Conservation (phyloP, 2,113 vertebrate genomes). For the Rynchops niger region DNA sequence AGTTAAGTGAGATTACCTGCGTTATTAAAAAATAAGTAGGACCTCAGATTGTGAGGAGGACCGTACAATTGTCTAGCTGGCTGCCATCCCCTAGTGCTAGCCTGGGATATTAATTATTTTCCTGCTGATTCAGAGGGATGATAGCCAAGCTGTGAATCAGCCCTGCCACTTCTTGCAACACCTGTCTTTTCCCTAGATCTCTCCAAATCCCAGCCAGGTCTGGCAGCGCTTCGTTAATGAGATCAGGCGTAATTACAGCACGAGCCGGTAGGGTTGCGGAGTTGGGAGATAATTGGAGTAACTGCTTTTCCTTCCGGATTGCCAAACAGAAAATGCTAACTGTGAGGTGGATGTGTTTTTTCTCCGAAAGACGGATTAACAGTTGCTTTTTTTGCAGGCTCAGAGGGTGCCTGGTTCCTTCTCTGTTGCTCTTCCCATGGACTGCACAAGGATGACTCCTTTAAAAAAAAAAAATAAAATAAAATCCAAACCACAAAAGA, state of each 20-base stretch:
- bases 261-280: rapidly evolving
- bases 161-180: neutral
- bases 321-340: neutral
- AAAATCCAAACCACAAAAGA: neutral
- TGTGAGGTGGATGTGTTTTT: neutral
- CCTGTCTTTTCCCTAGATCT: conserved; percentile 18
- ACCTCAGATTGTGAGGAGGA: neutral
- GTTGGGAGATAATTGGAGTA: neutral
- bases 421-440: neutral
- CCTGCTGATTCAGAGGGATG: conserved; percentile 35
- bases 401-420: neutral
- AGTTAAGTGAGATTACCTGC: neutral
- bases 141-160: conserved; percentile 22
- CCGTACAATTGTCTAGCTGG: neutral
- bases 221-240: neutral
- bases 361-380: neutral
- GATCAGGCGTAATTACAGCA: neutral
- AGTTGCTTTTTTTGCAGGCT: neutral
- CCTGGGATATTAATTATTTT: conserved; percentile 30
- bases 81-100: neutral
- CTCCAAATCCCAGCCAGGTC: neutral
- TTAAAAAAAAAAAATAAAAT: neutral
- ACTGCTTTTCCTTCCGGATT: neutral
- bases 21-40: neutral
- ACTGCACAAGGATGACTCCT: rapidly evolving